Evolutionary conservation across 2,888 invertebrate genomes (phyloP).

Genomic region (Hirudinaria manillensis): DNA sequence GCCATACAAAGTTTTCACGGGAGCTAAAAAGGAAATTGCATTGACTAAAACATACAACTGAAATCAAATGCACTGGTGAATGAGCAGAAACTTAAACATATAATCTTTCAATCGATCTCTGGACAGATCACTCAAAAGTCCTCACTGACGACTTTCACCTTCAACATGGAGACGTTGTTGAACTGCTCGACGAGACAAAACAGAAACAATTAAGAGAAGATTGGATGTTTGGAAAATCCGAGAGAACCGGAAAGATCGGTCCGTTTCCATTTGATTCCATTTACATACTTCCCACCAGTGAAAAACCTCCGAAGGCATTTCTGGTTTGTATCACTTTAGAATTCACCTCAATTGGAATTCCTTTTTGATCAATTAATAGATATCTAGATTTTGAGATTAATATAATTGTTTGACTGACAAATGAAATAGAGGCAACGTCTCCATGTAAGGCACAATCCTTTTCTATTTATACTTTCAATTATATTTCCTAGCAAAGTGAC

Average conservation of each 20-base stretch:
- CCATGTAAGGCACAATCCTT: too few relatives aligned
- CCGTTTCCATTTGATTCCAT: conserved; percentile 40
- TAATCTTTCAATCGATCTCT: background rate
- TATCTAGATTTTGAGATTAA: too few relatives aligned
- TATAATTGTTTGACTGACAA: too few relatives aligned
- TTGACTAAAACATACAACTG: background rate
- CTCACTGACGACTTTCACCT: conserved; percentile 34
- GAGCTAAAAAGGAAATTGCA: background rate
- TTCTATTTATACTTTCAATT: too few relatives aligned
- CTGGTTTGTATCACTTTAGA: conserved; percentile 37
- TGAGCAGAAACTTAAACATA: background rate
- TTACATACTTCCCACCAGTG: conserved; percentile 40
- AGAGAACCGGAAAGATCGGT: conserved; percentile 32
- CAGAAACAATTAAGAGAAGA: conserved; percentile 34
- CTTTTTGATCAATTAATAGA: too few relatives aligned
- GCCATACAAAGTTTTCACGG: background rate
- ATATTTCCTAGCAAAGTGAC: too few relatives aligned
- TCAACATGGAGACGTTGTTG: conserved; percentile 40
- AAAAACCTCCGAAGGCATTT: conserved; percentile 39
- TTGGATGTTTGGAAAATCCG: conserved; percentile 38
- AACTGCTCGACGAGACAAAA: conserved; percentile 38
- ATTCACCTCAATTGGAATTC: background rate
- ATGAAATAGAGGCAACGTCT: too few relatives aligned
- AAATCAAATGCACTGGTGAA: background rate
- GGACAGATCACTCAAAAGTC: conserved; percentile 12